phyloP scores from a whole-genome alignment of 2,113 vertebrate genomes.

The Ctenodactylus gundi region DNA sequence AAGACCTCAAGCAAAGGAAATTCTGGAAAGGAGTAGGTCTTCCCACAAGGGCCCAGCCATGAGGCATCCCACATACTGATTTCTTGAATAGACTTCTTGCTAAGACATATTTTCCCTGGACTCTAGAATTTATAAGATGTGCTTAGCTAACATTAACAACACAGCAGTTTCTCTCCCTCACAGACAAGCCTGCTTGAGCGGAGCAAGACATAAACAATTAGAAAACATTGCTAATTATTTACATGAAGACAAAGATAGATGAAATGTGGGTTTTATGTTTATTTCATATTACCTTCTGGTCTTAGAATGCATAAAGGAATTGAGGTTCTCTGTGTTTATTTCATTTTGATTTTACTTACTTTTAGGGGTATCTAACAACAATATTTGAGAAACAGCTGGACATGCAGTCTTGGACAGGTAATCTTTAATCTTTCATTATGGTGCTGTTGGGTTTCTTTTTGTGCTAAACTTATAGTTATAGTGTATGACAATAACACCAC shows the following conservation, averaged over 20 bases:
- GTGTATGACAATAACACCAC: background rate
- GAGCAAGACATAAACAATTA: conserved; percentile 75
- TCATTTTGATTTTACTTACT: conserved; percentile 64
- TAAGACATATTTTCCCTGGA: conserved; percentile 79
- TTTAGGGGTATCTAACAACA: conserved; percentile 44
- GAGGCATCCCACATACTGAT: conserved; percentile 77
- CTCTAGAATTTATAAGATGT: conserved; percentile 80
- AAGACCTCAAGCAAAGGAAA: conserved; percentile 64
- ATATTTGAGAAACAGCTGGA: background rate
- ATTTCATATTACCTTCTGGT: conserved; percentile 25
- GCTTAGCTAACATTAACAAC: conserved; percentile 78
- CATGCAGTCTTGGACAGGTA: conserved; percentile 33
- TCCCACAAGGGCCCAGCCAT: conserved; percentile 71
- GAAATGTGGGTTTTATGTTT: conserved; percentile 55
- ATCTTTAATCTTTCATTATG: conserved; percentile 41
- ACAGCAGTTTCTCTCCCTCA: conserved; percentile 75
- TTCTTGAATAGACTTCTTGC: conserved; percentile 73
- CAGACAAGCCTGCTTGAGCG: conserved; percentile 73
- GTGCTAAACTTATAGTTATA: background rate
- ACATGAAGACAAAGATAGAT: conserved; percentile 69
- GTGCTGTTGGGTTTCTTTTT: background rate
- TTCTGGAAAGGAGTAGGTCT: conserved; percentile 63
- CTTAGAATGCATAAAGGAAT: conserved; percentile 46
- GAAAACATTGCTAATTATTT: conserved; percentile 74
- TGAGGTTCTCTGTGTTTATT: background rate